These are phyloP conservation scores for Nephrocerus scutellatus DNA, from an alignment of 2,888 invertebrate genomes.

Conservation along the genomic window DNA sequence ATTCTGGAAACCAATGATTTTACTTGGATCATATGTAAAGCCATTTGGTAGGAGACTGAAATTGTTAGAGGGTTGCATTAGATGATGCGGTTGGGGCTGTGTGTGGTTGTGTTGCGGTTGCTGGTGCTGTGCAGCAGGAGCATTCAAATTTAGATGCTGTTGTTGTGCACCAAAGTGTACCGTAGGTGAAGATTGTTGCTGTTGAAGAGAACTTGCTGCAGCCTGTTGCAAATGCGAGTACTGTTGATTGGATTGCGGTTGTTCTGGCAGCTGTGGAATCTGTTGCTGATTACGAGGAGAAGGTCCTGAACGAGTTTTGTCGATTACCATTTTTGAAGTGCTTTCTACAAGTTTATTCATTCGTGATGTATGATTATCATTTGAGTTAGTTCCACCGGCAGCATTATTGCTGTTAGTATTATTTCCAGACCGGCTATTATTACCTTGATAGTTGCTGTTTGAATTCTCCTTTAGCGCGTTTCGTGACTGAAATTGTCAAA, in stretches of 20 bases:
- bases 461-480: constrained; percentile 20
- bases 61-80: constrained; percentile 14
- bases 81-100: constrained; percentile 11
- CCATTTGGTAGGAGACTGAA: constrained; percentile 34
- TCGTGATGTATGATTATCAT: constrained; percentile 27
- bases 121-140: constrained; percentile 6
- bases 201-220: constrained; percentile 8
- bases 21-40: constrained; percentile 44
- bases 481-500: constrained; percentile 16
- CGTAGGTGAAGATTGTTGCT: constrained; percentile 7
- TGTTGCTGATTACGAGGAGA: constrained; percentile 20
- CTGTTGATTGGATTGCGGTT: constrained; percentile 11
- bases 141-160: constrained; percentile 13
- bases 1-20: constrained; percentile 47
- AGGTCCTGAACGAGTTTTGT: constrained; percentile 24
- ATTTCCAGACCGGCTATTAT: constrained; percentile 21
- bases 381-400: no score
- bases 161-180: constrained; percentile 11
- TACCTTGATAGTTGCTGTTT: constrained; percentile 20
- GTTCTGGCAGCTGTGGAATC: constrained; percentile 2
- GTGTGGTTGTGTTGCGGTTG: constrained; percentile 15
- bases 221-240: no score
- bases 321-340: constrained; percentile 37
- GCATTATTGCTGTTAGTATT: constrained; percentile 15
- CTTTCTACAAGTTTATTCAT: constrained; percentile 30